phyloP scores from a whole-genome alignment of 2,888 invertebrate genomes.

The Drosophila falleni region DNA sequence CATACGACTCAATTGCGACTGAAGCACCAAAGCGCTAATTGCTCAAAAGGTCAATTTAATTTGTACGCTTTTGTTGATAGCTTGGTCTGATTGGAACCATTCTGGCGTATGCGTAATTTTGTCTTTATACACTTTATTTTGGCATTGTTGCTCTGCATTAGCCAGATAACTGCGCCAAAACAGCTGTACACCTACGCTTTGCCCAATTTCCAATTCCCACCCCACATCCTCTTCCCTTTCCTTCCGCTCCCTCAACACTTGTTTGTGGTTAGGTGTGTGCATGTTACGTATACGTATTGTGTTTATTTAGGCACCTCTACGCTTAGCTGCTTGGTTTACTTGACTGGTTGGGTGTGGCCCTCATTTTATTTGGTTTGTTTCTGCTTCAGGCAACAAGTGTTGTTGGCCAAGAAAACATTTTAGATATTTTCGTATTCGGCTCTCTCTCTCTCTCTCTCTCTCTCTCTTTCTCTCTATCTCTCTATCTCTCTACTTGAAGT shows the following conservation, averaged over 20 bases:
- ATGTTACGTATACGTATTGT: slow-evolving; percentile 28
- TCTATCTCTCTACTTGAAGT: slow-evolving; percentile 10
- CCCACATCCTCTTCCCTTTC: neutral
- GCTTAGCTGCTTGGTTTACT: slow-evolving; percentile 46
- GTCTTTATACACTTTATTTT: slow-evolving; percentile 20
- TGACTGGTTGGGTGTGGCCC: slow-evolving; percentile 55
- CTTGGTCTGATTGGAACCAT: slow-evolving; percentile 53
- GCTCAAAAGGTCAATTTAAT: slow-evolving; percentile 74
- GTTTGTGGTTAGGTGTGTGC: slow-evolving; percentile 15
- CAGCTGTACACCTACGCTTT: slow-evolving; percentile 20
- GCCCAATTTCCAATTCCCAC: neutral
- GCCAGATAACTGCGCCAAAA: slow-evolving; percentile 34
- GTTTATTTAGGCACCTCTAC: slow-evolving; percentile 62
- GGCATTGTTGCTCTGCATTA: slow-evolving; percentile 44
- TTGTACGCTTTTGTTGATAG: slow-evolving; percentile 56
- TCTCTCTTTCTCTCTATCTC: slow-evolving; percentile 1
- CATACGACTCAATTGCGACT: slow-evolving; percentile 24
- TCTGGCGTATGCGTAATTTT: slow-evolving; percentile 61
- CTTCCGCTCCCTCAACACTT: slow-evolving; percentile 16
- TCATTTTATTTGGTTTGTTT: slow-evolving; percentile 36
- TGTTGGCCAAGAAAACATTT: slow-evolving; percentile 20
- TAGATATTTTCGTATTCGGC: slow-evolving; percentile 13
- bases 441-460: neutral
- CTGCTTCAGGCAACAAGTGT: slow-evolving; percentile 65
- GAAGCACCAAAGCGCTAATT: slow-evolving; percentile 38